Percentiles rank a stretch among this genome's conserved stretches.
phyloP scores from a whole-genome alignment of 2,113 vertebrate genomes.

The Cinclus mexicanus region DNA sequence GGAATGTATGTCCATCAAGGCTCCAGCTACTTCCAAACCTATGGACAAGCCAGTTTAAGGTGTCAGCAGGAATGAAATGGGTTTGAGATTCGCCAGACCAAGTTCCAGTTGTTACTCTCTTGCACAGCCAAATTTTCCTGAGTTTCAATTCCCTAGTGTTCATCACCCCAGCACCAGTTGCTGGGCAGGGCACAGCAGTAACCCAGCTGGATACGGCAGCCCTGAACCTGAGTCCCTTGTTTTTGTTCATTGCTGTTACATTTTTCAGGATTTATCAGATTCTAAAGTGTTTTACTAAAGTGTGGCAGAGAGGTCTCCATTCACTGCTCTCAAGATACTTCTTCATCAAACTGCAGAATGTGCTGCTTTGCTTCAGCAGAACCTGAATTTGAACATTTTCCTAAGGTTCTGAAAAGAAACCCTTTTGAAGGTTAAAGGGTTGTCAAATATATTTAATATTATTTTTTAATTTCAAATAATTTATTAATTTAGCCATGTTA shows the following conservation, averaged over 20 bases:
- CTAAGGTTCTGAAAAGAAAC: neutral
- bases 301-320: neutral
- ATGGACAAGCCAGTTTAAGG: neutral
- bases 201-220: neutral
- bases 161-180: accelerated
- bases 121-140: neutral
- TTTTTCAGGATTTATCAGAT: neutral
- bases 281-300: neutral
- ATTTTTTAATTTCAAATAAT: neutral
- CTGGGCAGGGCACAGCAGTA: neutral
- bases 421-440: neutral
- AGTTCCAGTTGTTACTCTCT: neutral
- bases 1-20: accelerated
- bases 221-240: neutral
- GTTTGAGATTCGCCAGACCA: neutral
- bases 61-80: neutral
- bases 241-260: accelerated
- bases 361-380: neutral
- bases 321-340: neutral
- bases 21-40: neutral
- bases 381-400: neutral
- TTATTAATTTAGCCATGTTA: neutral
- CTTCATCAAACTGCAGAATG: neutral
- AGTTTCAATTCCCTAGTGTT: accelerated
- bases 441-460: neutral